Conservation (phyloP, 2,888 invertebrate genomes). For the Oxyteleia sp. region DNA sequence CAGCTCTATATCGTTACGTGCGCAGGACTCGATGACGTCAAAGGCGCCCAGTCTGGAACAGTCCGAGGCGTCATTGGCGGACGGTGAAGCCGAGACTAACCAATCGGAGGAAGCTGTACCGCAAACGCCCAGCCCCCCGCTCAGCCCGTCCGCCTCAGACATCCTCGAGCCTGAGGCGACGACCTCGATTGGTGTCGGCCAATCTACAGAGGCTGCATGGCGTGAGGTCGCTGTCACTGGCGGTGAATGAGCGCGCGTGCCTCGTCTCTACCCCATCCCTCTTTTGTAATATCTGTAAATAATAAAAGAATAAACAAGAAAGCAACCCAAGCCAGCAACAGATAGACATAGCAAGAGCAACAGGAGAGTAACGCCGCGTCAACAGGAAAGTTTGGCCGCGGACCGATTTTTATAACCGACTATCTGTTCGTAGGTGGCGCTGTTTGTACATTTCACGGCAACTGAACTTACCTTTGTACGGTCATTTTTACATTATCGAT, state of each 20-base stretch:
- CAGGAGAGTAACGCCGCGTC: background rate
- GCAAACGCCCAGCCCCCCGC: constrained; percentile 85
- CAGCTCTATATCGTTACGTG: constrained; percentile 84
- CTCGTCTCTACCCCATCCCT: too few relatives aligned
- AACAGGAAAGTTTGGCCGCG: constrained; percentile 15
- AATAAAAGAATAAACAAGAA: constrained; percentile 21
- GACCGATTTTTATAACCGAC: constrained; percentile 52
- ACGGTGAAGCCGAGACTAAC: constrained; percentile 82
- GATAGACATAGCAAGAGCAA: background rate
- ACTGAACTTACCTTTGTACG: constrained; percentile 64
- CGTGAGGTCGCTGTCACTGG: constrained; percentile 89
- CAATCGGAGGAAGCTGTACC: constrained; percentile 83
- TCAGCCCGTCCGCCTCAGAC: constrained; percentile 87
- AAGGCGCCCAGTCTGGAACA: constrained; percentile 81
- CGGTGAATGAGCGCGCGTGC: constrained; percentile 88
- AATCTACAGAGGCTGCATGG: constrained; percentile 87
- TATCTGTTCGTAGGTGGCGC: constrained; percentile 53
- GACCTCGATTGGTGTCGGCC: constrained; percentile 80
- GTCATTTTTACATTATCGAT: constrained; percentile 39
- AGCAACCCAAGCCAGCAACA: constrained; percentile 1
- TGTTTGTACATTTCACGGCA: constrained; percentile 70
- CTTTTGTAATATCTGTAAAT: constrained; percentile 66
- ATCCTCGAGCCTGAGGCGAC: constrained; percentile 84
- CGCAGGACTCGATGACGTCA: constrained; percentile 82
- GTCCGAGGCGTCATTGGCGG: constrained; percentile 81